Evolutionary conservation across 2,888 invertebrate species (phyloP).

Genomic region (Biston stratarius): DNA sequence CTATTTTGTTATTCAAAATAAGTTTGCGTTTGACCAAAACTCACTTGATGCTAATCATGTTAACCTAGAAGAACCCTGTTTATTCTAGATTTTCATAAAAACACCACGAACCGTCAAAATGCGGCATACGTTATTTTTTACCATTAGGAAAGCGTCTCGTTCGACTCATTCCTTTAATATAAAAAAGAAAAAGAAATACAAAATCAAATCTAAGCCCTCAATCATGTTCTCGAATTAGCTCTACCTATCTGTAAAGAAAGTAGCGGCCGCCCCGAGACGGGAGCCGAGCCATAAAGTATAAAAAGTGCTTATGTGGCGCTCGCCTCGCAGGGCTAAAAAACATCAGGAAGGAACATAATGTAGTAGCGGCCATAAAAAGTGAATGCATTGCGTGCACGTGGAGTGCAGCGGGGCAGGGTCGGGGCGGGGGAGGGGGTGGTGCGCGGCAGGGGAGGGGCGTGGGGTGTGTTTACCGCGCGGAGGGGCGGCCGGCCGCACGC

Average conservation of each 20-base stretch:
- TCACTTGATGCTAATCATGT: too few relatives aligned
- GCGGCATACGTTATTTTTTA: too few relatives aligned
- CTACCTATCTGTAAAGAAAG: conserved; percentile 65
- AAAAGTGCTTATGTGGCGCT: conserved; percentile 84
- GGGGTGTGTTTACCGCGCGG: conserved; percentile 81
- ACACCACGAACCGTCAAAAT: too few relatives aligned
- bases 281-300: conserved; percentile 78
- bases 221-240: conserved; percentile 71
- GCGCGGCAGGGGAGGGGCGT: conserved; percentile 65
- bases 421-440: conserved; percentile 46
- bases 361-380: conserved; percentile 83
- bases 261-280: conserved; percentile 68
- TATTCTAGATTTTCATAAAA: too few relatives aligned
- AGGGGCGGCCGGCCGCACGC: conserved; percentile 71
- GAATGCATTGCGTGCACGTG: conserved; percentile 84
- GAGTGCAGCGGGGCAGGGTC: conserved; percentile 69
- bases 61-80: too few relatives aligned
- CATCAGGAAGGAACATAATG: conserved; percentile 82
- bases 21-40: too few relatives aligned
- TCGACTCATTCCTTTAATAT: too few relatives aligned
- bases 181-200: too few relatives aligned
- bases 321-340: conserved; percentile 77
- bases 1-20: too few relatives aligned
- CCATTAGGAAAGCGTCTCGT: too few relatives aligned
- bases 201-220: conserved; percentile 22